A percentile compares a stretch with the other conserved stretches of the same genome.
These are phyloP conservation scores for Cremastinae sp. DNA, from an alignment of 2,888 invertebrate genomes.

Conservation along the genomic window DNA sequence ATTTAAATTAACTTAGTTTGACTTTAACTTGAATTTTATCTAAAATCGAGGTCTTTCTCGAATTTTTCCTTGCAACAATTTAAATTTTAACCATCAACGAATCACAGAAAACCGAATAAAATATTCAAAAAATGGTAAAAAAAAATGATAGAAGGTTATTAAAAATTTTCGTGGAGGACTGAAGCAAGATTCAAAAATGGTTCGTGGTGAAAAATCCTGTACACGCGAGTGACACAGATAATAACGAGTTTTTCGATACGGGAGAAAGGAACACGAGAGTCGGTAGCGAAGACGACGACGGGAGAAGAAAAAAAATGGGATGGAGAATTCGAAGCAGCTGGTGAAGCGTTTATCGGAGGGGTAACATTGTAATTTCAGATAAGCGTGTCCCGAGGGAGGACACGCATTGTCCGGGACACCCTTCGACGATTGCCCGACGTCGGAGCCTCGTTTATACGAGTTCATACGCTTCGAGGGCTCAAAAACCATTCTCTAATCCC, in stretches of 20 bases:
- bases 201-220: background rate
- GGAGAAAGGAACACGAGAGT: conserved; percentile 1
- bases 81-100: no score
- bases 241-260: background rate
- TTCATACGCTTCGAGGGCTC: background rate
- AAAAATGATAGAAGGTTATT: no score
- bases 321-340: conserved; percentile 68
- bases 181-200: background rate
- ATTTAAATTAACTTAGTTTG: no score
- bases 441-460: background rate
- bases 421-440: conserved; percentile 56
- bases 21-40: no score
- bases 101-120: no score
- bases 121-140: no score
- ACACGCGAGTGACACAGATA: no score
- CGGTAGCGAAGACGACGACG: conserved; percentile 37
- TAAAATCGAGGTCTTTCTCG: no score
- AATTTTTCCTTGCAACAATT: no score
- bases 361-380: conserved; percentile 80
- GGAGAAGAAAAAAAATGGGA: conserved; percentile 36
- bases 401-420: conserved; percentile 74
- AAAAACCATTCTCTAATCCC: no score
- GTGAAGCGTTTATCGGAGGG: conserved; percentile 67
- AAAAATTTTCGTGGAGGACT: no score
- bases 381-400: conserved; percentile 78